Percentiles rank a stretch among this genome's conserved stretches.
Conservation (phyloP, 2,797 vertebrate genomes). For the Molossus alvarezi region DNA sequence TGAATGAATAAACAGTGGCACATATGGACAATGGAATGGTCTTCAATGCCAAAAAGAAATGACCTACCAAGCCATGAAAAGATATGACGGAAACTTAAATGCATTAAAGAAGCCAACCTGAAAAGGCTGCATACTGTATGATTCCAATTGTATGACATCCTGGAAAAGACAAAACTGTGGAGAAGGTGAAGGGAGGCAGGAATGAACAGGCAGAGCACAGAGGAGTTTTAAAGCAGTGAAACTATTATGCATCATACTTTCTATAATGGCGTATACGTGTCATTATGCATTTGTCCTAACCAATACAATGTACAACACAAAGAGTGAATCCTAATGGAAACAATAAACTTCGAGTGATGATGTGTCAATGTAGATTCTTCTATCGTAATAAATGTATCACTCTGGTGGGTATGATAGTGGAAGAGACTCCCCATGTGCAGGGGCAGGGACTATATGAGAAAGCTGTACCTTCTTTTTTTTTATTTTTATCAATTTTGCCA, state of each 20-base stretch:
- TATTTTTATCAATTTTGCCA: background rate
- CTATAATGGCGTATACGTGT: background rate
- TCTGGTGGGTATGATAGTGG: background rate
- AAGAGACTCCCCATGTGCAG: background rate
- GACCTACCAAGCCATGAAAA: background rate
- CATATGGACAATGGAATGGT: background rate
- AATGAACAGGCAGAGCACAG: background rate
- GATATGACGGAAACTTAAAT: background rate
- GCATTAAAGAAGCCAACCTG: background rate
- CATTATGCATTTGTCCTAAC: background rate
- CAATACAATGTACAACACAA: background rate
- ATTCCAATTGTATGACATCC: background rate
- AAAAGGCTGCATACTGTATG: background rate
- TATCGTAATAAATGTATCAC: background rate
- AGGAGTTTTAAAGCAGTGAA: background rate
- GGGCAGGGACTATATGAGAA: background rate
- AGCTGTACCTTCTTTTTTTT: background rate
- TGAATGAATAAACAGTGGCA: background rate
- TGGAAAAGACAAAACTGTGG: conserved; percentile 16
- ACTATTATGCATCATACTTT: background rate
- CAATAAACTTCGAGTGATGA: background rate
- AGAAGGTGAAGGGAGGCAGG: background rate
- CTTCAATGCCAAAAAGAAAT: conserved; percentile 22
- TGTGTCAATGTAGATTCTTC: background rate
- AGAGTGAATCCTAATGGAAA: background rate